Evolutionary conservation across 2,113 vertebrate species (phyloP).

Genomic region (Gopherus evgoodei): DNA sequence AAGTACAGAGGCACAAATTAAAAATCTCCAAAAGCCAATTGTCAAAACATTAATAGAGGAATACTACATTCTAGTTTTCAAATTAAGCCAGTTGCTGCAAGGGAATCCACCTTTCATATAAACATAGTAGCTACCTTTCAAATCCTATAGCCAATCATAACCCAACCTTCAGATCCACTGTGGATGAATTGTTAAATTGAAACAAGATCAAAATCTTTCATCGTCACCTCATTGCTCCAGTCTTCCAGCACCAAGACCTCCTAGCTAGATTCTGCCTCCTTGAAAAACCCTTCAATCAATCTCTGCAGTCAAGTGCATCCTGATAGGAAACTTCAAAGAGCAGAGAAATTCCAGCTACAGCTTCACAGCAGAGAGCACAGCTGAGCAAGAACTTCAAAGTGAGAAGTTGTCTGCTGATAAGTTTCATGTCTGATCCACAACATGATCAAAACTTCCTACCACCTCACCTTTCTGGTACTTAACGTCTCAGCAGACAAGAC

Average conservation of each 20-base stretch:
- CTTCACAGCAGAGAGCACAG: slow-evolving; percentile 11
- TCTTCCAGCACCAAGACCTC: not conserved
- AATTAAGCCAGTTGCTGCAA: not conserved
- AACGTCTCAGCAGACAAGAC: not conserved
- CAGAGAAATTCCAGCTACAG: slow-evolving; percentile 28
- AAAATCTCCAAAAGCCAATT: slow-evolving; percentile 2
- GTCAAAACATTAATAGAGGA: not conserved
- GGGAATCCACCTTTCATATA: not conserved
- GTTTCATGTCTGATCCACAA: slow-evolving; percentile 22
- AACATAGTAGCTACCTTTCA: fast-evolving
- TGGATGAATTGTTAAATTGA: not conserved
- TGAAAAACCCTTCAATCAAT: not conserved
- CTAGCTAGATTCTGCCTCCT: not conserved
- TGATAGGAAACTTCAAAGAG: slow-evolving; percentile 30
- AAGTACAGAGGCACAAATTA: not conserved
- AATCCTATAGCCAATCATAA: not conserved
- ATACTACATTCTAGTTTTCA: not conserved
- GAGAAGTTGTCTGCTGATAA: slow-evolving; percentile 25
- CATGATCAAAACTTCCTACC: not conserved
- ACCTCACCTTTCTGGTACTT: not conserved
- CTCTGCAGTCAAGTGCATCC: not conserved
- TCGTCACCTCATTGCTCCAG: not conserved
- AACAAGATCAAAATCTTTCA: not conserved
- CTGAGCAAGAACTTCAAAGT: slow-evolving; percentile 38
- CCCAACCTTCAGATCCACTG: not conserved